Conservation (phyloP, 2,113 vertebrate species). For the Myodes glareolus region DNA sequence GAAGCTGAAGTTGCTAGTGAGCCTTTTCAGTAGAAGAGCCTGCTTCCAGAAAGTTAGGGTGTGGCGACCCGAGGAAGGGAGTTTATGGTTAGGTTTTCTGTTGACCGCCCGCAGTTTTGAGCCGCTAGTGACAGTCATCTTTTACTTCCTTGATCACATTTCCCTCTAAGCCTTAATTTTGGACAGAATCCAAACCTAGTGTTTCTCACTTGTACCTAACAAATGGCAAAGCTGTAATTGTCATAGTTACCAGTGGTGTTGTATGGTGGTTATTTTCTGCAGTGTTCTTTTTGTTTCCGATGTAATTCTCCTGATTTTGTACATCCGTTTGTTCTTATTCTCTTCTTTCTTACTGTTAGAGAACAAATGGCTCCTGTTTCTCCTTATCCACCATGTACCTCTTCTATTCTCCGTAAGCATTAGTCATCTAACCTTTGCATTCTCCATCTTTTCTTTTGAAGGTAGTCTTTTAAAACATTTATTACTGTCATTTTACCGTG, state of each 20-base stretch:
- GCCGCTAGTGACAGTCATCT: constrained; percentile 17
- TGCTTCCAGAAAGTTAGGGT: background rate
- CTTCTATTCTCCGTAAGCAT: background rate
- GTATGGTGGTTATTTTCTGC: constrained; percentile 22
- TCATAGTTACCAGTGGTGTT: constrained; percentile 33
- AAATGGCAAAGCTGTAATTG: constrained; percentile 42
- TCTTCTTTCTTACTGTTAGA: constrained; percentile 40
- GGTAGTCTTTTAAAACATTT: background rate
- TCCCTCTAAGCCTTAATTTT: constrained; percentile 58
- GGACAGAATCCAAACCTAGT: constrained; percentile 46
- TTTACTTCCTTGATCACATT: constrained; percentile 57
- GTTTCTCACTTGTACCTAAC: constrained; percentile 43
- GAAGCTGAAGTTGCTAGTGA: background rate
- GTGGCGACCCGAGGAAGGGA: background rate
- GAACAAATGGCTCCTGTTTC: constrained; percentile 30
- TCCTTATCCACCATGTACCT: background rate
- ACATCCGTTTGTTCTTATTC: constrained; percentile 23
- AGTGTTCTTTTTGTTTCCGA: constrained; percentile 42
- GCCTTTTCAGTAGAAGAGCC: constrained; percentile 4
- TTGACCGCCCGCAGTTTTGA: constrained; percentile 42
- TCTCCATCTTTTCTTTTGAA: background rate
- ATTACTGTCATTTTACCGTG: background rate
- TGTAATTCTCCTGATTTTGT: constrained; percentile 45
- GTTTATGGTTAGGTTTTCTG: constrained; percentile 30
- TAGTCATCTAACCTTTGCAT: background rate